Percentiles rank a stretch among this genome's conserved stretches.
These are phyloP conservation scores for Tyrannus savana DNA, from an alignment of 2,113 vertebrate species.

Conservation along the genomic window DNA sequence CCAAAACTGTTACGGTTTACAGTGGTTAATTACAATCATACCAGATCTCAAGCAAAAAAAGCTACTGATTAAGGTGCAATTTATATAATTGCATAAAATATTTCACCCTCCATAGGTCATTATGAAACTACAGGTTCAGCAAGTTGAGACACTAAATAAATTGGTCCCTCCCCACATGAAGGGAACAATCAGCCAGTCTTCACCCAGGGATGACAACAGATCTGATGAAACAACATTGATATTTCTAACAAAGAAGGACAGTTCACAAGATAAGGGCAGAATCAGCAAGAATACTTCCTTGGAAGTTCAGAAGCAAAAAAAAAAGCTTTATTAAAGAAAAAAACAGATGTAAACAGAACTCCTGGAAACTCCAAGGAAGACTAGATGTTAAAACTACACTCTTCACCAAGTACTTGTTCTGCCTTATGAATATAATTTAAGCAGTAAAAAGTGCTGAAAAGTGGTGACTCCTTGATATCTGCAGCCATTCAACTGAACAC, in stretches of 20 bases:
- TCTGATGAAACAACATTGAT: neutral
- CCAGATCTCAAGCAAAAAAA: neutral
- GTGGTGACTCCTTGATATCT: neutral
- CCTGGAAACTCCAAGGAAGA: neutral
- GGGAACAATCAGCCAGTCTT: neutral
- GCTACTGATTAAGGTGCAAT: neutral
- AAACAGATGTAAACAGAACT: neutral
- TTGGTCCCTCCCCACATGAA: neutral
- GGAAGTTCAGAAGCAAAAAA: neutral
- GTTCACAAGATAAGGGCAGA: neutral
- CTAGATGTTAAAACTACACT: neutral
- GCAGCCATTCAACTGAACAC: neutral
- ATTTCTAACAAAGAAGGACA: neutral
- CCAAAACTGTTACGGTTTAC: neutral
- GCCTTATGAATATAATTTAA: neutral
- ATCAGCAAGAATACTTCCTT: neutral
- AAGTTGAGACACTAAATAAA: neutral
- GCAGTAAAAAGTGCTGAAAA: neutral
- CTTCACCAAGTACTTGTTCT: neutral
- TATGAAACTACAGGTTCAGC: neutral
- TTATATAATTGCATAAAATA: neutral
- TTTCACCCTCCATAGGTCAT: neutral
- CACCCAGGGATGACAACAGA: neutral
- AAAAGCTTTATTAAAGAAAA: neutral
- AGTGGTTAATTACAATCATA: neutral